phyloP scores from a whole-genome alignment of 2,113 vertebrate species.

The Aix galericulata region DNA sequence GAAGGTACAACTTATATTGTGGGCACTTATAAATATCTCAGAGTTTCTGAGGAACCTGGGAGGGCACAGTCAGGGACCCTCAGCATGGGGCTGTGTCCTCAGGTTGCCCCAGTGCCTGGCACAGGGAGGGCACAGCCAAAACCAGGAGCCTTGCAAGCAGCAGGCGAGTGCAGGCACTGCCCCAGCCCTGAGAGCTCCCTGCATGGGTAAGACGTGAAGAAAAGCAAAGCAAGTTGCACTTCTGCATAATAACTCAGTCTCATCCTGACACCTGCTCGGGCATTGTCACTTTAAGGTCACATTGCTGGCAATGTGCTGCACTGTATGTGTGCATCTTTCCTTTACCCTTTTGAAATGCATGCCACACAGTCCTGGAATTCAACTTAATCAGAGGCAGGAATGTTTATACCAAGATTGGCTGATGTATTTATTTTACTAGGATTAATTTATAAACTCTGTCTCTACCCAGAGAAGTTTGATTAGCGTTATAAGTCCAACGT shows the following conservation, averaged over 20 bases:
- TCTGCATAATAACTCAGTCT: not conserved
- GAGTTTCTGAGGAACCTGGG: not conserved
- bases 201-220: not conserved
- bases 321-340: not conserved
- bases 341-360: not conserved
- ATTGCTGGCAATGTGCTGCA: not conserved
- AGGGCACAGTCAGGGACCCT: not conserved
- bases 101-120: not conserved
- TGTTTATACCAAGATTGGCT: constrained; percentile 34
- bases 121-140: not conserved
- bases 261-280: not conserved
- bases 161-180: not conserved
- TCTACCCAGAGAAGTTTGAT: constrained; percentile 50
- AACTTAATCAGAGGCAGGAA: constrained; percentile 30
- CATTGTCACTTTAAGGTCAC: not conserved
- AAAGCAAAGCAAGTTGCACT: not conserved
- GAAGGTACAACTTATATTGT: not conserved
- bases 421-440: constrained; percentile 50
- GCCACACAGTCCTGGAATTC: not conserved
- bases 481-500: not conserved
- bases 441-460: constrained; percentile 34
- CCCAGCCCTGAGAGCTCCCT: not conserved
- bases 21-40: not conserved
- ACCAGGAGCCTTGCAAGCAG: not conserved
- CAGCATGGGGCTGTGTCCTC: rapidly evolving